Conservation (phyloP, 1,140 invertebrate genomes). For the Ostrea edulis region DNA sequence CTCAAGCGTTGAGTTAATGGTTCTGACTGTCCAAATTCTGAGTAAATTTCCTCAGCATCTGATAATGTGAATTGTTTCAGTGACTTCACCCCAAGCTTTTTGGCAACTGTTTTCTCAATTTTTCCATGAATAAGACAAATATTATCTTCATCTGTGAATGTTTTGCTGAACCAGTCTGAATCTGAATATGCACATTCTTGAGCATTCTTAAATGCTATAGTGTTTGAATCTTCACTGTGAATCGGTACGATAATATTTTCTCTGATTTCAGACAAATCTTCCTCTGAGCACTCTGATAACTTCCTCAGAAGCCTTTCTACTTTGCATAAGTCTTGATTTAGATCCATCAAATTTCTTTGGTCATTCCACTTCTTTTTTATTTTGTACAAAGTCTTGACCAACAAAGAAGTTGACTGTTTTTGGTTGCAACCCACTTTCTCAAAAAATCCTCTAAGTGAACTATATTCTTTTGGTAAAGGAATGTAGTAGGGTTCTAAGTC, state of each 20-base stretch:
- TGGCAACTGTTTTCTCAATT: constrained; percentile 12
- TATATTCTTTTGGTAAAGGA: neutral
- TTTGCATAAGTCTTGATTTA: neutral
- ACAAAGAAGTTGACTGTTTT: neutral
- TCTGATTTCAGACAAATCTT: neutral
- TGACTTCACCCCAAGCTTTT: constrained; percentile 52
- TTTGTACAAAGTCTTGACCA: neutral
- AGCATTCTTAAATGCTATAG: neutral
- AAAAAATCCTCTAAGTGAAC: neutral
- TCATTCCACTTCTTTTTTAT: neutral
- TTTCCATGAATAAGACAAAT: constrained; percentile 44
- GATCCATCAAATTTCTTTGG: neutral
- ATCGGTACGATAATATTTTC: constrained; percentile 1
- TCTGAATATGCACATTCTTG: constrained; percentile 37
- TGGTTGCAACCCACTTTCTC: neutral
- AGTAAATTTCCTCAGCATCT: constrained; percentile 44
- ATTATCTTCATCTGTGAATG: constrained; percentile 31
- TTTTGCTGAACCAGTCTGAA: constrained; percentile 13
- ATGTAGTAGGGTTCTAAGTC: neutral
- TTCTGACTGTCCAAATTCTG: constrained; percentile 67
- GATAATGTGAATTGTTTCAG: constrained; percentile 46
- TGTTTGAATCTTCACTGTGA: neutral
- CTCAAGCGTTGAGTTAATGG: constrained; percentile 66
- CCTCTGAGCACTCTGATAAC: neutral
- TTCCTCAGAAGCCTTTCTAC: neutral